phyloP scores from a whole-genome alignment of 2,888 invertebrate species.

The Ochropleura leucogaster region DNA sequence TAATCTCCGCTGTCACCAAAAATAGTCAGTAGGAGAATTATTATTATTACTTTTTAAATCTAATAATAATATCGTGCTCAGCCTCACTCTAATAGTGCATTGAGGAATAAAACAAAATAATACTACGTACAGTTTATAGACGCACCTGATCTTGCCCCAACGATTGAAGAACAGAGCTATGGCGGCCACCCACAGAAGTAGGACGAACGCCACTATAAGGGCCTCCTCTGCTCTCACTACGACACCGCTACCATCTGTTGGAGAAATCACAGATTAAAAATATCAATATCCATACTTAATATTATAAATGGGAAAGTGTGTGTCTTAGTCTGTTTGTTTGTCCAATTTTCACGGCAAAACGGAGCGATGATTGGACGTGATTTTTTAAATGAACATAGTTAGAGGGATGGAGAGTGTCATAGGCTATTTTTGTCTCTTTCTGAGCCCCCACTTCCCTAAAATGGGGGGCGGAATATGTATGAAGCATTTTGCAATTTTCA shows the following conservation, averaged over 20 bases:
- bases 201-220: constrained; percentile 95
- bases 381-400: too few relatives aligned
- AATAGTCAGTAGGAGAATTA: too few relatives aligned
- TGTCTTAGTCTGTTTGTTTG: too few relatives aligned
- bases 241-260: constrained; percentile 91
- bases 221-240: constrained; percentile 96
- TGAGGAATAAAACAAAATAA: constrained; percentile 67
- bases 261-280: constrained; percentile 17
- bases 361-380: too few relatives aligned
- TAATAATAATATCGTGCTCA: constrained; percentile 8
- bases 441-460: too few relatives aligned
- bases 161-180: constrained; percentile 97
- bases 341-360: too few relatives aligned
- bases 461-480: too few relatives aligned
- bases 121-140: constrained; percentile 90
- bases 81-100: constrained; percentile 52
- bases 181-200: constrained; percentile 96
- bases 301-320: too few relatives aligned
- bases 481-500: too few relatives aligned
- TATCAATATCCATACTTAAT: not conserved
- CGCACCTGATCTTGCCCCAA: constrained; percentile 96
- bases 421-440: too few relatives aligned
- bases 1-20: too few relatives aligned
- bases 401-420: too few relatives aligned
- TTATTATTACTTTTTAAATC: not conserved